These are phyloP conservation scores for Drosophila nikananu DNA, from an alignment of 1,140 invertebrate species.

Conservation along the genomic window DNA sequence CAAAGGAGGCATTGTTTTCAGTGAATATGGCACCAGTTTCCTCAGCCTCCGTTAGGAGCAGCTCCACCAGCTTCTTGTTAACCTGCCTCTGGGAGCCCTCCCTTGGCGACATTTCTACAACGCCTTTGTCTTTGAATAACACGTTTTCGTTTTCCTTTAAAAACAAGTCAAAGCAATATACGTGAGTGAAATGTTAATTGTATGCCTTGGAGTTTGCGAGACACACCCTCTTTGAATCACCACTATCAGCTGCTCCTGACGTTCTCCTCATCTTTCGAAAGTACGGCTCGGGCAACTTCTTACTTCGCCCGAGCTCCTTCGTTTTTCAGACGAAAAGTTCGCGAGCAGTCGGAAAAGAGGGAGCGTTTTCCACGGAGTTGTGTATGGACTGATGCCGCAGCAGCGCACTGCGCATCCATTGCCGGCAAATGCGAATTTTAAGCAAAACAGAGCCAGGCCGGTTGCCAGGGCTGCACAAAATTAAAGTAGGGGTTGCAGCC, in stretches of 20 bases:
- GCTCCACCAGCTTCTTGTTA: constrained; percentile 18
- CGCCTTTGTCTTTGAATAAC: not conserved
- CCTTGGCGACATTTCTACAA: not conserved
- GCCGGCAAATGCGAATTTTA: constrained; percentile 29
- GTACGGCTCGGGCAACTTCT: constrained; percentile 24
- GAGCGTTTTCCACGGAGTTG: not conserved
- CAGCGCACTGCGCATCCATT: constrained; percentile 51
- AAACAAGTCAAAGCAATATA: not conserved
- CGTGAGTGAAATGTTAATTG: constrained; percentile 6
- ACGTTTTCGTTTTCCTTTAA: not conserved
- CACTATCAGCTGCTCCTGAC: constrained; percentile 26
- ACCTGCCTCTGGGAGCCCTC: not conserved
- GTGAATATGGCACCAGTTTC: not conserved
- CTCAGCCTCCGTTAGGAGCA: constrained; percentile 13
- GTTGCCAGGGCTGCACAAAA: constrained; percentile 35
- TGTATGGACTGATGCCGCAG: constrained; percentile 4
- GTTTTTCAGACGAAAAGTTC: constrained; percentile 12
- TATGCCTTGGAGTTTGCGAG: constrained; percentile 14
- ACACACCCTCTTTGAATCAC: constrained; percentile 61
- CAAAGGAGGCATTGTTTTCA: constrained; percentile 16
- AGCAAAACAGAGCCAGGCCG: constrained; percentile 19
- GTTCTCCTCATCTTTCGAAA: constrained; percentile 43
- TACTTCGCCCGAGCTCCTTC: not conserved
- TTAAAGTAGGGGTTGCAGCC: constrained; percentile 21
- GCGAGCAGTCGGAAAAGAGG: constrained; percentile 16